Conservation (phyloP, 2,113 vertebrate genomes). For the Mirza zaza region DNA sequence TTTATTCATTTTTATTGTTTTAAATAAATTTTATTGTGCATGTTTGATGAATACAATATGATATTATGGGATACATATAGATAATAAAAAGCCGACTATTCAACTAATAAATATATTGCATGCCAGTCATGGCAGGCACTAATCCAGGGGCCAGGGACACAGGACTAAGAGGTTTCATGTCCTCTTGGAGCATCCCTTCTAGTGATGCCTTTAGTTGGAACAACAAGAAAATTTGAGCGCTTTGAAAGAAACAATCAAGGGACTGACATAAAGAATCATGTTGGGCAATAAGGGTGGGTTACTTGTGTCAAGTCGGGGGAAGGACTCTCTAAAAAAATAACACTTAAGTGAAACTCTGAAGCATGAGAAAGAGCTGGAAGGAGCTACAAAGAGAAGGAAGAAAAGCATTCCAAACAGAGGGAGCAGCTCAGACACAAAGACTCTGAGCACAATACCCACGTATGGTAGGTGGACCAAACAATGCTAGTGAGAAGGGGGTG, state of each 20-base stretch:
- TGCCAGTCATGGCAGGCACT: background rate
- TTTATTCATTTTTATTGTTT: background rate
- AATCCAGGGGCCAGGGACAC: background rate
- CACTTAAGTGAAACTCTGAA: background rate
- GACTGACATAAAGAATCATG: background rate
- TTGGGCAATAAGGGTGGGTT: background rate
- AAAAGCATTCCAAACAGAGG: background rate
- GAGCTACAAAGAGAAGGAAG: background rate
- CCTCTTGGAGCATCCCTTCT: background rate
- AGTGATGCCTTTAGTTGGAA: background rate
- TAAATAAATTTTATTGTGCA: background rate
- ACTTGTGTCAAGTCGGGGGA: background rate
- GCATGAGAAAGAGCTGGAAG: background rate
- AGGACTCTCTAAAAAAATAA: background rate
- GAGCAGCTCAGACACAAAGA: background rate
- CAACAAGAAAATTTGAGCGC: background rate
- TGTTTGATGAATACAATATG: background rate
- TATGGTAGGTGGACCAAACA: background rate
- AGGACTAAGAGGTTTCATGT: background rate
- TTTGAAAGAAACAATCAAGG: background rate
- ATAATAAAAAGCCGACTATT: background rate
- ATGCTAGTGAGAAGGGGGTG: background rate
- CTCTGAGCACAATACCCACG: background rate
- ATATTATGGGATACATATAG: background rate
- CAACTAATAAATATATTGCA: background rate